A percentile compares a stretch with the other conserved stretches of the same genome.
phyloP scores from a whole-genome alignment of 2,113 vertebrate species.

The Indri indri region DNA sequence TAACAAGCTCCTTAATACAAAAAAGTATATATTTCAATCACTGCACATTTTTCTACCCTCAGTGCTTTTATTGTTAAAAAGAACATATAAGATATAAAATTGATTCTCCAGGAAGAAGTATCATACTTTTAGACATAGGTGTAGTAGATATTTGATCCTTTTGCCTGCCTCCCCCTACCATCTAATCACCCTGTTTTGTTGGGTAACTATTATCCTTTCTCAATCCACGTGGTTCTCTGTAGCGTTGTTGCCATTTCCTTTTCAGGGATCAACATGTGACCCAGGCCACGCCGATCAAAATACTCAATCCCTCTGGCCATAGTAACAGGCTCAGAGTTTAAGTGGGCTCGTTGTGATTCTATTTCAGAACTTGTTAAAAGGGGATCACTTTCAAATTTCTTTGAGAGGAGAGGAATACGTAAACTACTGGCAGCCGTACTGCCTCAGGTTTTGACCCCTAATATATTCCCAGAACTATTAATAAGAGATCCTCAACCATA shows the following conservation, averaged over 20 bases:
- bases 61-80: not conserved
- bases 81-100: not conserved
- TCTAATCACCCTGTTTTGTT: not conserved
- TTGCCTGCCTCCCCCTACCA: not conserved
- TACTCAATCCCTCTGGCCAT: not conserved
- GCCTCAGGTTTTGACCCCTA: not conserved
- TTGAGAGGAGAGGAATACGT: not conserved
- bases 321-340: not conserved
- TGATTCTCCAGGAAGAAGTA: not conserved
- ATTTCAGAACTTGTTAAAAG: not conserved
- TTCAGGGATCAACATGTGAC: not conserved
- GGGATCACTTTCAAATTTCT: not conserved
- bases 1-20: not conserved
- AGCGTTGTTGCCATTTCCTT: not conserved
- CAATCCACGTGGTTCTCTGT: not conserved
- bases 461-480: not conserved
- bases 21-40: not conserved
- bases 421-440: not conserved
- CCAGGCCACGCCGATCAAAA: not conserved
- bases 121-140: not conserved
- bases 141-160: not conserved
- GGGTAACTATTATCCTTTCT: not conserved
- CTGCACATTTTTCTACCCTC: not conserved
- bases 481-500: not conserved
- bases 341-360: not conserved